Evolutionary conservation across 2,797 vertebrate species (phyloP), one percentile per base, ranked within the genome.

Genomic region (Diplodus puntazzo): DNA sequence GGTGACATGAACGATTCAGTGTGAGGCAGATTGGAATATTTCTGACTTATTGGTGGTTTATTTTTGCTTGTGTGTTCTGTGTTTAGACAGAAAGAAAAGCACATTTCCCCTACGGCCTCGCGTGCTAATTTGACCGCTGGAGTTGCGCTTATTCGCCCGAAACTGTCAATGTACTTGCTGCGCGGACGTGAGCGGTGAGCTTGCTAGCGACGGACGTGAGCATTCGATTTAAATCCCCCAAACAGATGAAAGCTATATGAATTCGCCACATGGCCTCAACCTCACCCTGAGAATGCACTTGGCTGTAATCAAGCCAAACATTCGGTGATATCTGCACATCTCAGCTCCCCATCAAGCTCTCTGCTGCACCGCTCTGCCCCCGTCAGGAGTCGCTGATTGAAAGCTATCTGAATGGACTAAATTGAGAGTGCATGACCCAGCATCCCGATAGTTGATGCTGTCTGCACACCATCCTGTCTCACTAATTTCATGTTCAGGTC

Each of bases 391-490:
- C 61, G 69, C 50, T 88, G 89, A 91, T 71, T 91, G 90, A 93
- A 87, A 82, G 87, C 69, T 77, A 80, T 84, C 76, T 75, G 85
- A 90, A 91, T 90, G 79, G 84, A 72, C 77, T 90, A 87, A 91
- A 93, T 87, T 88, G 87, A 90, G 71, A 76, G 74, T 80, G 54
- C 11, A 45, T 62, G 75, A 79, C 69, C 58, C 66, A 45, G 76
- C 34, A 3, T 17, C 67, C 48, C 55, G 69, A n/a, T 30, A 42
- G 67, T 34, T 53, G 55, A 61, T 14, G 9, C 71, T 80, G 77
- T 85, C 61, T 77, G 74, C 65, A 79, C 82, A 87, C 69, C 74
- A 83, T 73, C 69, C 79, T 82, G 87, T 75, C 86, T 59, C 71
- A 74, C 57, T 77, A 49, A 83, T 82, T 77, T 49, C 16, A 67